Evolutionary conservation across 37 sponge, comb jelly and placozoan genomes (phyloP).

Genomic region (Aphrocallistes beatrix): DNA sequence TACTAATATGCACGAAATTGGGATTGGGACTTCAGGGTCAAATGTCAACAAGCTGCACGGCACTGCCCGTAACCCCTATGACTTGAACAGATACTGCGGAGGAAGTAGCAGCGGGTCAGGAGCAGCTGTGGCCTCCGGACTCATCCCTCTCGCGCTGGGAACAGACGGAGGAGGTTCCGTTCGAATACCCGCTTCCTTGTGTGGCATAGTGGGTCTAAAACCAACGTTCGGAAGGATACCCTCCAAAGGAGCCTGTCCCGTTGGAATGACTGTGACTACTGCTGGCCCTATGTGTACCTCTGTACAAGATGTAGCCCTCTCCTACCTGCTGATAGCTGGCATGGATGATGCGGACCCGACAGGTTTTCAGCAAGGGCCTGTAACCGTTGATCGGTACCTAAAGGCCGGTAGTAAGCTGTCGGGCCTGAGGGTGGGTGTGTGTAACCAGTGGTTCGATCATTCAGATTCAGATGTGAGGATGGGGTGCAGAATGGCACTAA

Average conservation of each 20-base stretch:
- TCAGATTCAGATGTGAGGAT: constrained; percentile 33
- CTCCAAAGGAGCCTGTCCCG: constrained; percentile 13
- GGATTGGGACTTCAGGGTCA: constrained; percentile 67
- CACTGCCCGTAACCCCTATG: constrained; percentile 78
- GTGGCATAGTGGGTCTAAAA: constrained; percentile 82
- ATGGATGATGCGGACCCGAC: neutral
- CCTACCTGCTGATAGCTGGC: constrained; percentile 20
- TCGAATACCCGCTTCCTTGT: constrained; percentile 64
- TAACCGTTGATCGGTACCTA: neutral
- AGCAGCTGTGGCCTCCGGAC: constrained; percentile 68
- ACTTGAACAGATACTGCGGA: constrained; percentile 55
- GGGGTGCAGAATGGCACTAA: constrained; percentile 36
- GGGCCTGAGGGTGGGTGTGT: constrained; percentile 48
- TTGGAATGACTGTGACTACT: constrained; percentile 27
- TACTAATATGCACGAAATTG: constrained; percentile 86
- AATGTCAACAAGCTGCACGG: constrained; percentile 64
- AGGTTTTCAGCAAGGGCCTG: neutral
- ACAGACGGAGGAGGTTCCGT: constrained; percentile 89
- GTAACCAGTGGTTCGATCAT: constrained; percentile 40
- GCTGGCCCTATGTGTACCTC: constrained; percentile 46
- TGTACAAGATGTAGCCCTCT: constrained; percentile 46
- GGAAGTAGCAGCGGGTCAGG: constrained; percentile 84
- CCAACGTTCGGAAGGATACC: constrained; percentile 52
- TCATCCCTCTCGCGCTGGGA: constrained; percentile 71
- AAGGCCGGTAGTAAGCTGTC: constrained; percentile 7